Evolutionary conservation across 2,888 invertebrate species (phyloP), one percentile per base, ranked within the genome.

Genomic region (Troides aeacus): DNA sequence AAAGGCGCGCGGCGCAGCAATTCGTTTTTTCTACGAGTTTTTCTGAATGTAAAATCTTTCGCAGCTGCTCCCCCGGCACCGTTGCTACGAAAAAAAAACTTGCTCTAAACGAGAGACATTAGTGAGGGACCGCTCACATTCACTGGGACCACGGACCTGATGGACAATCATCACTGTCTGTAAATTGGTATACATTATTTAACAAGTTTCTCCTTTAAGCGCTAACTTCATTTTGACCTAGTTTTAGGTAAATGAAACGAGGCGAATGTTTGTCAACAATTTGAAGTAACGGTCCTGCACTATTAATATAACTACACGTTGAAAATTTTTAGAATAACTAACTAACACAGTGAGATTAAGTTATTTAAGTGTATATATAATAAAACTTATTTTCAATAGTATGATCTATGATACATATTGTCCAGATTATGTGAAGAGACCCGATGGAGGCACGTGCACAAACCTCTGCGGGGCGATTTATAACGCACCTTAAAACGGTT

Each of bases 51-150:
- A 63, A 68, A 64, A 64, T 68, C 68, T 60, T 60, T 39, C 39
- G 64, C 68, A 68, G 68, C 68, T 68, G 68, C 46, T 59, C n/a
- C 24, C 59, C 39, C 18, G 59, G 57, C 50, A 53, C 59, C 63
- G 63, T 53, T 59, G 59, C 63, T 17, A 64, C 24, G 36, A 59
- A 68, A 68, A 67, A 21, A 68, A 68, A 68, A 59, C 59, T 64
- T 30, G 63, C 58, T 50, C 62, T 24, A 15, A 30, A 7, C 50
- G 23, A 53, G 50, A 30, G n/a, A 21, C 68, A 68, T 64, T 64
- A 36, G 21, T 36, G 50, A 17, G 53, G 59, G 30, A 42, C 62
- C 46, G 42, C 46, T 2, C n/a, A 36, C 46, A 63, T 46, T 56
- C 42, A 30, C 42, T 63, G 68, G 57, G 17, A 24, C 5, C 17